Percentiles rank a stretch among this genome's conserved stretches.
Evolutionary conservation across 2,113 vertebrate species (phyloP).

Genomic region (Austrofundulus limnaeus): DNA sequence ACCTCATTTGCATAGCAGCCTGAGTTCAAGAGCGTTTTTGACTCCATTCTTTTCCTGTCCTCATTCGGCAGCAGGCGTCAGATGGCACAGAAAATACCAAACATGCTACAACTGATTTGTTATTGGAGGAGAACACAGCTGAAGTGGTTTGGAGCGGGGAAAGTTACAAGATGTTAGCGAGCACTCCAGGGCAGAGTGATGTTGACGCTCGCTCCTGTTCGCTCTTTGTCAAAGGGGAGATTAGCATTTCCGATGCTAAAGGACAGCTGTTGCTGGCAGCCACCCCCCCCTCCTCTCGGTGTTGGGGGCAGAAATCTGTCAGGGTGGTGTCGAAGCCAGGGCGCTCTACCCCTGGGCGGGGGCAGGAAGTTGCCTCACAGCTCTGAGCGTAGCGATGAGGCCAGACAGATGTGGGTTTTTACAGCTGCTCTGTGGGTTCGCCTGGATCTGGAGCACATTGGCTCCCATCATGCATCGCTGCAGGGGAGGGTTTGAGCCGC

Average conservation of each 20-base stretch:
- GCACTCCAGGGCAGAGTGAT: constrained; percentile 50
- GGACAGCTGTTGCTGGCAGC: constrained; percentile 81
- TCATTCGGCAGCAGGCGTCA: constrained; percentile 20
- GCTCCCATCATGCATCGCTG: constrained; percentile 52
- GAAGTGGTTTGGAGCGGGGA: constrained; percentile 55
- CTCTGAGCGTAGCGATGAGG: constrained; percentile 76
- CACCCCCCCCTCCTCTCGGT: constrained; percentile 52
- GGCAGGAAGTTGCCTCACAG: constrained; percentile 58
- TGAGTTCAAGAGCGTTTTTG: constrained; percentile 63
- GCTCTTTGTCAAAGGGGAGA: constrained; percentile 69
- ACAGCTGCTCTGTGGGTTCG: constrained; percentile 49
- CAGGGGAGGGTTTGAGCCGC: constrained; percentile 42
- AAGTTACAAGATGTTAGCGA: constrained; percentile 69
- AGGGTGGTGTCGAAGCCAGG: constrained; percentile 60
- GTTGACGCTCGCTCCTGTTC: constrained; percentile 69
- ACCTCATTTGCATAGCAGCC: constrained; percentile 71
- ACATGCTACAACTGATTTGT: constrained; percentile 44
- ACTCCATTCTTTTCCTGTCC: constrained; percentile 17
- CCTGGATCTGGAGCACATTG: constrained; percentile 39
- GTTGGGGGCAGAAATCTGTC: constrained; percentile 72
- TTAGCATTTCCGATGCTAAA: constrained; percentile 73
- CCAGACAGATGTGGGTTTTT: constrained; percentile 77
- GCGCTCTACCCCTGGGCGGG: constrained; percentile 56
- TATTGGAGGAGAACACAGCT: constrained; percentile 51
- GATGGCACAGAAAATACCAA: constrained; percentile 35